Evolutionary conservation across 2,113 vertebrate genomes (phyloP), one percentile per base, ranked within the genome.

Genomic region (Balaeniceps rex): DNA sequence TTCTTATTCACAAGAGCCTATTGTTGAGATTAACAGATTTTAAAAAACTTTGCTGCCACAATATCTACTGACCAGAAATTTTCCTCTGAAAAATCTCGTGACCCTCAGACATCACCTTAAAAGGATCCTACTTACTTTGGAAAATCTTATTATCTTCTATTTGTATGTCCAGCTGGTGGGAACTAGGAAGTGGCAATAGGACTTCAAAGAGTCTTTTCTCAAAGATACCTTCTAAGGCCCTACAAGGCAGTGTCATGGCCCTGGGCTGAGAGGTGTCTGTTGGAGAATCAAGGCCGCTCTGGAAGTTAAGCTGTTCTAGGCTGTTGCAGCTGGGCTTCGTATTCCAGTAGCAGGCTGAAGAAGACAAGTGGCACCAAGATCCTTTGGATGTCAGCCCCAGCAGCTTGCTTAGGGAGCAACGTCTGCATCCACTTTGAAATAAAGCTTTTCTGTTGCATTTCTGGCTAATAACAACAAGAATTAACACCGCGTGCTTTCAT

Each of bases 401-500:
- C 51, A 83, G 25, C 9, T 64, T 64, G 12, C 76, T 70, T 81
- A 75, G 79, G 58, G 55, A 93, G 47, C 34, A 80, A 24, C 5
- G 7, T 42, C 23, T 57, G 44, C 31, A n/a, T 49, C 28, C 18
- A n/a, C 65, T 94, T 87, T 26, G 69, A 88, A 92, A 52, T 52
- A 25, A 64, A 69, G 26, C 0, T 77, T 90, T 93, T 57, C 2
- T 2, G 23, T 58, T 82, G 34, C 42, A 19, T 71, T 92, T 94
- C 77, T 89, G 74, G 12, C 61, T 84, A 57, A 72, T 61, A 76
- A 49, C 18, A 76, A 49, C 34, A 76, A 52, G 54, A 85, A 90
- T 42, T 82, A 84, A 51, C 14, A 65, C 44, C 0, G 0, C 0
- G 0, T 51, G 29, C n/a, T 90, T 92, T 84, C n/a, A 75, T n/a